Conservation (phyloP, 1,140 invertebrate genomes). For the Sinella curviseta region DNA sequence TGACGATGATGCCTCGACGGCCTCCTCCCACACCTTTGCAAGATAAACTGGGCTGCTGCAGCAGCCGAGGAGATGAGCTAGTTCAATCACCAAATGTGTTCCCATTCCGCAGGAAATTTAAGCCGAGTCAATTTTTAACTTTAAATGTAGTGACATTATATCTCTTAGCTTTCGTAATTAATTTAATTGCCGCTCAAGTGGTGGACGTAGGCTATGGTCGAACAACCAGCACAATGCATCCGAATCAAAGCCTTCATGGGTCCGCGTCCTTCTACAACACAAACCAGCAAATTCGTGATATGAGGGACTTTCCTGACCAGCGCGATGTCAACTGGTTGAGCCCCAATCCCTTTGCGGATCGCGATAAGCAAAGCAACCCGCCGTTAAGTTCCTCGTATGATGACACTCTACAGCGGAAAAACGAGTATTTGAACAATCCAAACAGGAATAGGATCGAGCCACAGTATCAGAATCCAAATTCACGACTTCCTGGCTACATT, state of each 20-base stretch:
- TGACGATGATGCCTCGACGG: no score
- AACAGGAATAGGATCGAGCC: not conserved
- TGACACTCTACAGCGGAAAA: not conserved
- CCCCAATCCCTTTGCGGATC: conserved; percentile 37
- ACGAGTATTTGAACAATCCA: not conserved
- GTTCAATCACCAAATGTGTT: conserved; percentile 5
- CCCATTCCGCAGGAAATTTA: not conserved
- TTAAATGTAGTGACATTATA: not conserved
- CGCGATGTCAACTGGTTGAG: conserved; percentile 32
- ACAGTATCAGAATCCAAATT: not conserved
- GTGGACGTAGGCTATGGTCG: not conserved
- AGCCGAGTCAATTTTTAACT: not conserved
- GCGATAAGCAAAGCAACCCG: not conserved
- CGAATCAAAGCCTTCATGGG: not conserved
- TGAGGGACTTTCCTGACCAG: conserved; percentile 28
- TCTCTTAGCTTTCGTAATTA: no score
- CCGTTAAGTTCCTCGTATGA: not conserved
- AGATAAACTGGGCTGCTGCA: no score
- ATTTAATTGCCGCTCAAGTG: not conserved
- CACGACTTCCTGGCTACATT: not conserved
- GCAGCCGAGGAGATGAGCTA: no score
- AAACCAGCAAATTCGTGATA: not conserved
- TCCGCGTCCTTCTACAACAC: not conserved
- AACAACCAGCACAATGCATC: not conserved
- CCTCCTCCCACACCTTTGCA: no score